phyloP scores from a whole-genome alignment of 2,888 invertebrate species.

The Prosopocoilus inquinatus region DNA sequence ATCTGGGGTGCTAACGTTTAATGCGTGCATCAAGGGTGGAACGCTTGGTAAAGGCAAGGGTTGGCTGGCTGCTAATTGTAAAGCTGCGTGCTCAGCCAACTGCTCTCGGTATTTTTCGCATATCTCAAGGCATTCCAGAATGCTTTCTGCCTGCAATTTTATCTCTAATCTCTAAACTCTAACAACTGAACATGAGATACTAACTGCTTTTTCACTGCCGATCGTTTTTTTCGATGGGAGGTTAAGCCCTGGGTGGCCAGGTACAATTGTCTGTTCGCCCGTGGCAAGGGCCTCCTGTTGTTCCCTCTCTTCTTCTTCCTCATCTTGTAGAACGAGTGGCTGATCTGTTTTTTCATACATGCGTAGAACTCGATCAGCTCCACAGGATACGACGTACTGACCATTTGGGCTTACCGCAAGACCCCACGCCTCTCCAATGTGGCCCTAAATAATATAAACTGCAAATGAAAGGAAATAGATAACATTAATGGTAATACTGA shows the following conservation, averaged over 20 bases:
- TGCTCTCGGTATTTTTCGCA: slow-evolving; percentile 63
- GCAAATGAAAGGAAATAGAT: slow-evolving; percentile 6
- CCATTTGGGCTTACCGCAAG: slow-evolving; percentile 81
- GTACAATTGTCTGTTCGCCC: slow-evolving; percentile 67
- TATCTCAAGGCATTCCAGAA: slow-evolving; percentile 87
- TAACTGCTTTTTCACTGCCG: slow-evolving; percentile 82
- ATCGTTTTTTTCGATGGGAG: slow-evolving; percentile 87
- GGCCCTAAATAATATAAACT: slow-evolving; percentile 68
- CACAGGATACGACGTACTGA: slow-evolving; percentile 72
- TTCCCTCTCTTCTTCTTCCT: slow-evolving; percentile 82
- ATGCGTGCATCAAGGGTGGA: slow-evolving; percentile 82
- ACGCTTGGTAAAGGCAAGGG: slow-evolving; percentile 54
- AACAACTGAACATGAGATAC: slow-evolving; percentile 37
- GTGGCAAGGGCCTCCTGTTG: slow-evolving; percentile 71
- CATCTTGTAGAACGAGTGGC: slow-evolving; percentile 88
- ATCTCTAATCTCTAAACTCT: not conserved
- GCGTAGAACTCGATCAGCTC: slow-evolving; percentile 84
- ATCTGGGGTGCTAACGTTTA: slow-evolving; percentile 67
- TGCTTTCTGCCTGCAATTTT: slow-evolving; percentile 70
- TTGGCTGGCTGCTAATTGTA: slow-evolving; percentile 43
- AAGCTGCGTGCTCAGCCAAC: slow-evolving; percentile 53
- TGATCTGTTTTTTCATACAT: slow-evolving; percentile 85
- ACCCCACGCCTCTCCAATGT: slow-evolving; percentile 75
- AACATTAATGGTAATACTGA: slow-evolving; percentile 37
- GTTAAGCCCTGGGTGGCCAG: slow-evolving; percentile 67